phyloP scores from a whole-genome alignment of 2,113 vertebrate species.

The Lampris incognitus region DNA sequence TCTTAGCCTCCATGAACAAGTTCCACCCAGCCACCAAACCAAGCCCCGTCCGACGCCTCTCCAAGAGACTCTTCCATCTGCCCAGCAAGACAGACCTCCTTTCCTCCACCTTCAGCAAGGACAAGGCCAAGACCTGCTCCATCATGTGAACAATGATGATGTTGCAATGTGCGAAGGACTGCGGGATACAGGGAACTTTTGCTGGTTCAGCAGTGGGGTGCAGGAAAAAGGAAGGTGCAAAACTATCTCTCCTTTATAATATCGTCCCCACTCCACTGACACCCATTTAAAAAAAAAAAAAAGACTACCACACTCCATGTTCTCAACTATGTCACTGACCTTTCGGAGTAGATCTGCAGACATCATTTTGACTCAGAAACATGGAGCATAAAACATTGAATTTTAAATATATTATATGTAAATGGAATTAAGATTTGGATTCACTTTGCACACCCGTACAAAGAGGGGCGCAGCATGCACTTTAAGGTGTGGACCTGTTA shows the following conservation, averaged over 20 bases:
- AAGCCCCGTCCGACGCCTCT: conserved; percentile 88
- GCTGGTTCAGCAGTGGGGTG: conserved; percentile 25
- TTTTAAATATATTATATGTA: conserved; percentile 23
- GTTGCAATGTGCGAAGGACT: not conserved
- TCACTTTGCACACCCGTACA: conserved; percentile 9
- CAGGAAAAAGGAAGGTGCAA: conserved; percentile 40
- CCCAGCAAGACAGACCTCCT: conserved; percentile 90
- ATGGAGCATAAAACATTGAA: conserved; percentile 20
- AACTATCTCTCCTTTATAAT: conserved; percentile 41
- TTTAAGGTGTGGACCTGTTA: conserved; percentile 27
- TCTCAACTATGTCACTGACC: conserved; percentile 31
- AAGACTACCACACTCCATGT: conserved; percentile 14
- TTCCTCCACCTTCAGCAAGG: conserved; percentile 92
- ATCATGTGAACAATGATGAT: conserved; percentile 87
- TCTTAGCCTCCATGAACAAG: conserved; percentile 88
- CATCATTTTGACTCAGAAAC: conserved; percentile 40
- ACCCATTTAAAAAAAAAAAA: conserved; percentile 6
- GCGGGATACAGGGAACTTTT: conserved; percentile 27
- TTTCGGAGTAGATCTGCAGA: conserved; percentile 25
- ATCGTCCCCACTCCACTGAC: conserved; percentile 35
- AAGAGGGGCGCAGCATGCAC: conserved; percentile 32
- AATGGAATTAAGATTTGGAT: not conserved
- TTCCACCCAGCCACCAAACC: conserved; percentile 78
- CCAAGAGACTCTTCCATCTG: conserved; percentile 91
- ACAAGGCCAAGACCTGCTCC: conserved; percentile 93